Conservation (phyloP, 2,113 vertebrate genomes). For the Anguilla rostrata region DNA sequence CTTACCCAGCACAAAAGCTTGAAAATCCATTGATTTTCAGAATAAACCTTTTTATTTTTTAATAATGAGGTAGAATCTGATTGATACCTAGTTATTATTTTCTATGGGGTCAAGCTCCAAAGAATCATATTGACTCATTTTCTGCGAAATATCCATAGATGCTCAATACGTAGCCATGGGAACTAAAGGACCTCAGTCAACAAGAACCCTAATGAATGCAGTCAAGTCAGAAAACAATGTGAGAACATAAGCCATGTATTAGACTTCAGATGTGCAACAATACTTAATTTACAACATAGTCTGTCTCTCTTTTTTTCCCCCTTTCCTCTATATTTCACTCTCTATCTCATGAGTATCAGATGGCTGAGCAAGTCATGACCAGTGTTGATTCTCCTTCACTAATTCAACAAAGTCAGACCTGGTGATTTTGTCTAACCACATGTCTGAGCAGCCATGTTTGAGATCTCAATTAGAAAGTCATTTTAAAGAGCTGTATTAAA, state of each 20-base stretch:
- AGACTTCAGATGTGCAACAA: background rate
- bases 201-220: background rate
- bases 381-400: no score
- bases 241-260: background rate
- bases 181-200: background rate
- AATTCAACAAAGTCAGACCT: no score
- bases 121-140: background rate
- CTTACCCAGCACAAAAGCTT: background rate
- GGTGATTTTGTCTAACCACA: no score
- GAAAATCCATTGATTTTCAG: background rate
- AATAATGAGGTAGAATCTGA: background rate
- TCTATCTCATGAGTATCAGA: no score
- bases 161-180: background rate
- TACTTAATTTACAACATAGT: no score
- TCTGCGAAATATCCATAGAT: background rate
- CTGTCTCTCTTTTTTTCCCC: no score
- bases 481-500: no score
- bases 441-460: background rate
- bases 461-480: no score
- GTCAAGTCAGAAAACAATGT: background rate
- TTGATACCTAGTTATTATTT: background rate
- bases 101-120: background rate
- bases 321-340: no score
- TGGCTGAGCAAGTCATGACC: no score
- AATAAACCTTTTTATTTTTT: background rate